These are phyloP conservation scores for Hirtodrosophila histrioides DNA, from an alignment of 2,888 invertebrate species.

Conservation along the genomic window DNA sequence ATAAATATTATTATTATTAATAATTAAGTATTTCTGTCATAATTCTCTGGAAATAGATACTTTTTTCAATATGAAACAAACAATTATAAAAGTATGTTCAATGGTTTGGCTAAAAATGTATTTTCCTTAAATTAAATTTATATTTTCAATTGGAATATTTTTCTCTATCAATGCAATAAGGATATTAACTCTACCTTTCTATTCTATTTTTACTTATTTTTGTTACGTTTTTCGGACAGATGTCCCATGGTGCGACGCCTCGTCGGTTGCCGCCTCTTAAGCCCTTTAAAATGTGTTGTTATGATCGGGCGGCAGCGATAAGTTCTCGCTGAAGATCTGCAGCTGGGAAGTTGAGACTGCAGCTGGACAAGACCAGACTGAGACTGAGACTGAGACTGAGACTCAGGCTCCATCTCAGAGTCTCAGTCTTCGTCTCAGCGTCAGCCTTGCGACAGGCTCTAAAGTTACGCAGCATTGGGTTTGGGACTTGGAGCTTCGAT, in stretches of 20 bases:
- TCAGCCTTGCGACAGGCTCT: slow-evolving; percentile 72
- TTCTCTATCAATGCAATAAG: too few relatives aligned
- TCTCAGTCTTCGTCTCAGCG: slow-evolving; percentile 27
- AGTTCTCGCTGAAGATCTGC: slow-evolving; percentile 51
- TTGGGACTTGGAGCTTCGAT: slow-evolving; percentile 56
- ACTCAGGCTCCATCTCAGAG: slow-evolving; percentile 15
- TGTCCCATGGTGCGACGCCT: slow-evolving; percentile 1
- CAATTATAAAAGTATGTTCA: too few relatives aligned
- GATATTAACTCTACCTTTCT: too few relatives aligned
- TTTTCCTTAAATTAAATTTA: too few relatives aligned
- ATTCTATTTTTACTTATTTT: too few relatives aligned
- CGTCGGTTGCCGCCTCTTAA: slow-evolving; percentile 49
- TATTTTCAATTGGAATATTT: too few relatives aligned
- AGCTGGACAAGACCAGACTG: slow-evolving; percentile 28
- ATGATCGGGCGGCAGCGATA: slow-evolving; percentile 77
- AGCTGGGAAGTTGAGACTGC: slow-evolving; percentile 24
- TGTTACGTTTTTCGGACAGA: too few relatives aligned
- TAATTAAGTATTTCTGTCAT: too few relatives aligned
- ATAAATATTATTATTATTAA: too few relatives aligned
- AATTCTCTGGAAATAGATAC: too few relatives aligned
- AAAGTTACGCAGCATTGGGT: slow-evolving; percentile 68
- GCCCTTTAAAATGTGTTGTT: slow-evolving; percentile 82
- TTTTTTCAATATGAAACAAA: too few relatives aligned
- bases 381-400: not conserved
- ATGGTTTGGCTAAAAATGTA: too few relatives aligned